Percentiles rank a stretch among this genome's conserved stretches.
Evolutionary conservation across 2,797 vertebrate genomes (phyloP).

Genomic region (Furcifer pardalis): DNA sequence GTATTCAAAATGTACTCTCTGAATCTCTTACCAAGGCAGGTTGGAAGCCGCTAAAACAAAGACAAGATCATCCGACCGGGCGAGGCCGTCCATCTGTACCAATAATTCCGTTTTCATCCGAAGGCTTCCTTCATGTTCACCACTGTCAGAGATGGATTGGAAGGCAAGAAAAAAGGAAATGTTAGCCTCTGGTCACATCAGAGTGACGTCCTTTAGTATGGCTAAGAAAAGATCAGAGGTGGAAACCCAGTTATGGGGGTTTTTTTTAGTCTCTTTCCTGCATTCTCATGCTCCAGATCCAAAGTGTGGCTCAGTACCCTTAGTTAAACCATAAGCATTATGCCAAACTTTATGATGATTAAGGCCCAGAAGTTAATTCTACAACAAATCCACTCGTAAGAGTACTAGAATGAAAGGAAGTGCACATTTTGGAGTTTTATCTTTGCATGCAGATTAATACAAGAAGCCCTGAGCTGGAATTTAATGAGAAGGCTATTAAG

Average conservation of each 20-base stretch:
- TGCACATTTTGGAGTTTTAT: background rate
- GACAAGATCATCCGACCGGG: constrained; percentile 90
- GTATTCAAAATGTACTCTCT: constrained; percentile 64
- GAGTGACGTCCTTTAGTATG: constrained; percentile 52
- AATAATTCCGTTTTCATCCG: constrained; percentile 95
- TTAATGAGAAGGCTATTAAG: constrained; percentile 38
- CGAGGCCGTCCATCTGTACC: constrained; percentile 96
- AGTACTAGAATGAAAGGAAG: constrained; percentile 41
- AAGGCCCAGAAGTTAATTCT: constrained; percentile 51
- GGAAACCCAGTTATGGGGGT: constrained; percentile 32
- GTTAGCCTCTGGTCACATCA: constrained; percentile 40
- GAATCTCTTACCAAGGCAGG: constrained; percentile 87
- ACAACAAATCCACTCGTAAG: constrained; percentile 34
- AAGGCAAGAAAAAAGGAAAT: background rate
- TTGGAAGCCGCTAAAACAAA: constrained; percentile 97
- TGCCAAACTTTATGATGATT: constrained; percentile 57
- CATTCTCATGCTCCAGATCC: constrained; percentile 54
- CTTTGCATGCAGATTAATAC: constrained; percentile 29
- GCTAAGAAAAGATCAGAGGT: constrained; percentile 45
- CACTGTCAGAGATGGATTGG: constrained; percentile 73
- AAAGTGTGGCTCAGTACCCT: constrained; percentile 65
- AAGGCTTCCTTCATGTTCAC: constrained; percentile 92
- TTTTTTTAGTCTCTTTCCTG: constrained; percentile 12
- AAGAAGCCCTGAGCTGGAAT: background rate
- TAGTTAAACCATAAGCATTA: constrained; percentile 63